Conservation (phyloP, 2,113 vertebrate species). For the Pluvialis apricaria region DNA sequence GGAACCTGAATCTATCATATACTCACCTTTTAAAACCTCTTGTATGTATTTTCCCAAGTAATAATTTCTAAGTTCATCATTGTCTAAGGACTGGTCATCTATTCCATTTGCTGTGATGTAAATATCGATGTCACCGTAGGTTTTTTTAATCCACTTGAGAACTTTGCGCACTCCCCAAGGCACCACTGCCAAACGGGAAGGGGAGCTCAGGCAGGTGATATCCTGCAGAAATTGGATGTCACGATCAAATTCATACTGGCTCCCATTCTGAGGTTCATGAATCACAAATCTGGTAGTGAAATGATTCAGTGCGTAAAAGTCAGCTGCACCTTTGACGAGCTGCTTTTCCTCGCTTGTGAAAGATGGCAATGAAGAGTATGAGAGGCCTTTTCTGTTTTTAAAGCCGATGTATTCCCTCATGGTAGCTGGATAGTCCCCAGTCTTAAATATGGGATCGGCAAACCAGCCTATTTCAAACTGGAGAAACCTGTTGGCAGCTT, state of each 20-base stretch:
- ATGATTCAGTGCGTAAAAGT: constrained; percentile 91
- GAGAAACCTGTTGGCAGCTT: constrained; percentile 84
- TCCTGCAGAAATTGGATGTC: constrained; percentile 81
- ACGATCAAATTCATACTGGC: constrained; percentile 68
- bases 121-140: constrained; percentile 80
- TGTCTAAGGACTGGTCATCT: constrained; percentile 80
- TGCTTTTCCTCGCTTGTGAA: constrained; percentile 78
- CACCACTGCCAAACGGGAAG: constrained; percentile 77
- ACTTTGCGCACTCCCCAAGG: constrained; percentile 86
- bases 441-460: constrained; percentile 85
- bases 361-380: constrained; percentile 68
- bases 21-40: constrained; percentile 90
- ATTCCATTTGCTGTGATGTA: constrained; percentile 89
- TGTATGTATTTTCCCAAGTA: constrained; percentile 85
- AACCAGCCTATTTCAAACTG: constrained; percentile 91
- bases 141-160: constrained; percentile 83
- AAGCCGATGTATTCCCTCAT: constrained; percentile 77
- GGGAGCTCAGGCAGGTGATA: constrained; percentile 81
- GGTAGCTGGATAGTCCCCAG: constrained; percentile 77
- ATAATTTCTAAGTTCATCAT: constrained; percentile 83
- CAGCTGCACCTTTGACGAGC: constrained; percentile 81
- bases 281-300: constrained; percentile 91
- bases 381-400: constrained; percentile 66
- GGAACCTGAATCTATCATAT: neutral
- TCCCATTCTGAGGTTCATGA: constrained; percentile 60